Evolutionary conservation across 2,888 invertebrate species (phyloP).

Genomic region (Drosophila colorata): DNA sequence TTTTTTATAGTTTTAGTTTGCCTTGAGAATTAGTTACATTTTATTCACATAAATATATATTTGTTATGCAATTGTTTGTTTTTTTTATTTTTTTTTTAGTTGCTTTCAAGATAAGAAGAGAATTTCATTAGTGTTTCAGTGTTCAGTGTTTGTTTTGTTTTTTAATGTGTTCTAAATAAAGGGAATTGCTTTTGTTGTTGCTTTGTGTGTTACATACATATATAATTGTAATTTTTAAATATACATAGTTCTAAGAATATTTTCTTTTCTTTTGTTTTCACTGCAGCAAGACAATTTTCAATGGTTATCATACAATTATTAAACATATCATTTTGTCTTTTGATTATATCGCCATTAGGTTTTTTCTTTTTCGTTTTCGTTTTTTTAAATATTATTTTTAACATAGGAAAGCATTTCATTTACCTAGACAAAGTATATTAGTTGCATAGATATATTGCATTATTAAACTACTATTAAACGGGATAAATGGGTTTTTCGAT

Average conservation of each 20-base stretch:
- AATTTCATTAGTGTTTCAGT: conserved; percentile 63
- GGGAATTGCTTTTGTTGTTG: conserved; percentile 69
- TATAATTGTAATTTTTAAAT: conserved; percentile 65
- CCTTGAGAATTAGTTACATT: conserved; percentile 82
- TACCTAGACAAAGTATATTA: conserved; percentile 64
- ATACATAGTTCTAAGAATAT: conserved; percentile 70
- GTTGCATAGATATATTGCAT: conserved; percentile 49
- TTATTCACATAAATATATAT: conserved; percentile 79
- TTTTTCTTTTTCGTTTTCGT: conserved; percentile 10
- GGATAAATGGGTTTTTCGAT: conserved; percentile 29
- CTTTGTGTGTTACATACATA: conserved; percentile 52
- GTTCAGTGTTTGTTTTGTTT: conserved; percentile 40
- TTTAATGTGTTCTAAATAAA: conserved; percentile 71
- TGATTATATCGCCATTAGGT: conserved; percentile 78
- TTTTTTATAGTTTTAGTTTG: conserved; percentile 50
- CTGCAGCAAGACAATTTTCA: conserved; percentile 51
- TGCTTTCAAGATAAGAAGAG: conserved; percentile 65
- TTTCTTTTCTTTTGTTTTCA: conserved; percentile 34
- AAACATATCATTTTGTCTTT: conserved; percentile 62
- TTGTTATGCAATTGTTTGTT: conserved; percentile 63
- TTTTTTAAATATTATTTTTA: conserved; percentile 29
- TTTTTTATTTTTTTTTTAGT: conserved; percentile 19
- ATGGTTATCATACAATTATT: conserved; percentile 40
- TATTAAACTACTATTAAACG: conserved; percentile 65
- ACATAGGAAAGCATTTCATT: conserved; percentile 79